Percentiles rank a stretch among this genome's conserved stretches.
These are phyloP conservation scores for Eucera pruinosa DNA, from an alignment of 2,888 invertebrate species.

Conservation along the genomic window DNA sequence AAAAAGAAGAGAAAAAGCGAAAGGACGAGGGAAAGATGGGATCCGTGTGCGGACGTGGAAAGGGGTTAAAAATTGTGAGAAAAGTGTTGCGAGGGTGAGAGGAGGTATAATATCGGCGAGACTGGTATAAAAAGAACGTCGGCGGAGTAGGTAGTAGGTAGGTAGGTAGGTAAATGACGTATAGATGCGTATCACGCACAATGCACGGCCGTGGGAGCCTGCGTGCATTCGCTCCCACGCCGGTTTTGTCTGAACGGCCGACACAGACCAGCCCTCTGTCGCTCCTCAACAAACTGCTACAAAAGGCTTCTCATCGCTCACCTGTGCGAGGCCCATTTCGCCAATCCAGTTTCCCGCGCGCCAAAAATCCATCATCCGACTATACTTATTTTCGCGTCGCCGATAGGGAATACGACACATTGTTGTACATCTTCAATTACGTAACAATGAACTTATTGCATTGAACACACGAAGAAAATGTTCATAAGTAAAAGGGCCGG, in stretches of 20 bases:
- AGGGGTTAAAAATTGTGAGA: constrained; percentile 23
- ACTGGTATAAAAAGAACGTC: constrained; percentile 17
- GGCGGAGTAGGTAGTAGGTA: constrained; percentile 71
- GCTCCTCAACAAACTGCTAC: constrained; percentile 76
- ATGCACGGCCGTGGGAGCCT: constrained; percentile 80
- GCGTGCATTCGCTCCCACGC: constrained; percentile 81
- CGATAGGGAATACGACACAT: too few species aligned
- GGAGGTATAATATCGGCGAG: neutral
- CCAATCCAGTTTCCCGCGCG: constrained; percentile 48
- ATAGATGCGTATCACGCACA: constrained; percentile 81
- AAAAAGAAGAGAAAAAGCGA: too few species aligned
- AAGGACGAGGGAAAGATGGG: neutral
- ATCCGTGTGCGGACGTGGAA: too few species aligned
- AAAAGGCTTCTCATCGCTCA: constrained; percentile 78
- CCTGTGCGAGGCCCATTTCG: constrained; percentile 40
- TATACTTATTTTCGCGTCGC: too few species aligned
- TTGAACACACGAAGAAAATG: too few species aligned
- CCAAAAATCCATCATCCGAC: too few species aligned
- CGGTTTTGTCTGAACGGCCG: constrained; percentile 74
- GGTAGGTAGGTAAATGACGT: constrained; percentile 81
- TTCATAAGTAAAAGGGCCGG: too few species aligned
- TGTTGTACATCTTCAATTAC: too few species aligned
- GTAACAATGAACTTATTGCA: too few species aligned
- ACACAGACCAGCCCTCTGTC: constrained; percentile 62
- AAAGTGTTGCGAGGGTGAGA: constrained; percentile 31